Evolutionary conservation across 23 tunicate species (phyloP).

Genomic region (Phallusia fumigata): DNA sequence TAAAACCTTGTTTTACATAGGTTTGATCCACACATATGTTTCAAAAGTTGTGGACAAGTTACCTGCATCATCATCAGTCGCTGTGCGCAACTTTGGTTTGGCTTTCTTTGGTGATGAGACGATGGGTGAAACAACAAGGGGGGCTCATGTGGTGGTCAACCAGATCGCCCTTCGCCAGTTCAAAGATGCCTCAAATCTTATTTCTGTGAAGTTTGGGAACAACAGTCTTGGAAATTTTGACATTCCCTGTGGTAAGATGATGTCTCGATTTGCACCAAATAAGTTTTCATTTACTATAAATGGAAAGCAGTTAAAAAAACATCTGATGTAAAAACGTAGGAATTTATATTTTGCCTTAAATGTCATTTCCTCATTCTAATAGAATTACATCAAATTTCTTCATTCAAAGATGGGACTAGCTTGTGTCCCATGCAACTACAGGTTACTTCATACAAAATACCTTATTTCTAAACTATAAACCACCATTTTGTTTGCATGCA

Average conservation of each 20-base stretch:
- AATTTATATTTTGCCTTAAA: no score
- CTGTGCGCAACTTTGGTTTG: conserved; percentile 31
- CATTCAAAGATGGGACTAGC: no score
- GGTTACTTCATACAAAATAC: no score
- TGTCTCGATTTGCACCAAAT: background rate
- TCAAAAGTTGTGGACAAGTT: conserved; percentile 17
- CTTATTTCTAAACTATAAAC: no score
- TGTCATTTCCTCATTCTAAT: no score
- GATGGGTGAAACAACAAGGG: conserved; percentile 76
- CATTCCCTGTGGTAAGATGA: conserved; percentile 51
- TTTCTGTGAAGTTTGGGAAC: conserved; percentile 31
- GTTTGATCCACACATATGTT: background rate
- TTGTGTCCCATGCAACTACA: no score
- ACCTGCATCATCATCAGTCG: background rate
- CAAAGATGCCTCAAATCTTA: conserved; percentile 53
- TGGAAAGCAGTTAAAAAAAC: no score
- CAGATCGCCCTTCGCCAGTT: conserved; percentile 39
- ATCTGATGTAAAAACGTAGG: no score
- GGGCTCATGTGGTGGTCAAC: conserved; percentile 55
- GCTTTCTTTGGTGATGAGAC: conserved; percentile 81
- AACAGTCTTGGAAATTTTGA: conserved; percentile 4
- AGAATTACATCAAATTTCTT: no score
- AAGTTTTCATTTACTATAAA: no score
- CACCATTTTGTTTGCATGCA: no score
- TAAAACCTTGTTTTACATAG: background rate